phyloP scores from a whole-genome alignment of 1,140 invertebrate genomes.

The Globodera rostochiensis region DNA sequence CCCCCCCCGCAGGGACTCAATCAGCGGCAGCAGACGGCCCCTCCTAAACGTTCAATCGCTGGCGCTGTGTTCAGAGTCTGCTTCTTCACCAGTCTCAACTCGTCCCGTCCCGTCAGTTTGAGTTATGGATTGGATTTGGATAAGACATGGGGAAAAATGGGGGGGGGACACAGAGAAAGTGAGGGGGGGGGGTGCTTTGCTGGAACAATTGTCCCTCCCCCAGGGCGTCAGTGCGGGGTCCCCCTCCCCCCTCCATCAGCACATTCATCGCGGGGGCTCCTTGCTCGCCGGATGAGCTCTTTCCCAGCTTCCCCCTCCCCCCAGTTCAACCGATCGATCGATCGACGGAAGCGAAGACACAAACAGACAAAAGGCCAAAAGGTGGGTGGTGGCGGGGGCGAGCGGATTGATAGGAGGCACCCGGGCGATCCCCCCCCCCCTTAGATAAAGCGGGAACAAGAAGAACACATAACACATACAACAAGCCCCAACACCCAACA shows the following conservation, averaged over 20 bases:
- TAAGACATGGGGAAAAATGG: background rate
- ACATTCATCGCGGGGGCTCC: constrained; percentile 20
- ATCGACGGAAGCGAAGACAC: background rate
- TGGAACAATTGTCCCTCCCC: background rate
- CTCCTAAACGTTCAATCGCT: too few species aligned
- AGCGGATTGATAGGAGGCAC: background rate
- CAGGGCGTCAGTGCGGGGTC: background rate
- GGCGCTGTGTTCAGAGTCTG: background rate
- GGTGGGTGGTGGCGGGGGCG: background rate
- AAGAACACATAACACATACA: background rate
- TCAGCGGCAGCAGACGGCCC: background rate
- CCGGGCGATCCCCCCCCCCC: too few species aligned
- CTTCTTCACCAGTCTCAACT: background rate
- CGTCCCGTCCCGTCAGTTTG: background rate
- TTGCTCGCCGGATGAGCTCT: background rate
- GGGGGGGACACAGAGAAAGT: background rate
- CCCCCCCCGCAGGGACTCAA: background rate
- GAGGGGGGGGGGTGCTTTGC: background rate
- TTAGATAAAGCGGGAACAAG: background rate
- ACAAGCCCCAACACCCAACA: too few species aligned
- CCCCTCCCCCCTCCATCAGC: background rate
- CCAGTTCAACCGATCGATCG: background rate
- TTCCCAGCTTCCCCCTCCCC: background rate
- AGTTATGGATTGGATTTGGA: constrained; percentile 4
- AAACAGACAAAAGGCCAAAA: constrained; percentile 1